phyloP scores from a whole-genome alignment of 2,797 vertebrate genomes.

The Hypotaenidia philippensis region DNA sequence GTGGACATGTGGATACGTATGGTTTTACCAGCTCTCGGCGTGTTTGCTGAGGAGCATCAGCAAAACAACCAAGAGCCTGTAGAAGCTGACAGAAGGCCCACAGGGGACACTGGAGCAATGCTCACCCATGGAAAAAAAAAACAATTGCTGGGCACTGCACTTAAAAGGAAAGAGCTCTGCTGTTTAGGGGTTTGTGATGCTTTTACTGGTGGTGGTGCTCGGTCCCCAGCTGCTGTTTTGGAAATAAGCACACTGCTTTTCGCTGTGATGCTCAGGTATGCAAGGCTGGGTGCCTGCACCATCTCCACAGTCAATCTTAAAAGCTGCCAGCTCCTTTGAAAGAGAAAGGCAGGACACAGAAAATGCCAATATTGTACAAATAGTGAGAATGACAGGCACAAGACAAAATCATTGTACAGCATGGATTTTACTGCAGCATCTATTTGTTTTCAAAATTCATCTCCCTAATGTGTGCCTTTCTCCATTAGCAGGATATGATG shows the following conservation, averaged over 20 bases:
- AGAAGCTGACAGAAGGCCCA: constrained; percentile 30
- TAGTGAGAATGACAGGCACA: neutral
- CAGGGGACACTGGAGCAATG: neutral
- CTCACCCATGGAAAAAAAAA: constrained; percentile 4
- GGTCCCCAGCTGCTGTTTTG: neutral
- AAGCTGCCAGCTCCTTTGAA: neutral
- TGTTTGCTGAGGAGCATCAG: neutral
- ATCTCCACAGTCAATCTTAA: neutral
- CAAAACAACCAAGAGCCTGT: neutral
- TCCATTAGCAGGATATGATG: neutral
- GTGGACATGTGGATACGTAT: neutral
- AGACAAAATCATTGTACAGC: neutral
- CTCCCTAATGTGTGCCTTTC: neutral
- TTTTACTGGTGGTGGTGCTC: neutral
- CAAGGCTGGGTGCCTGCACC: neutral
- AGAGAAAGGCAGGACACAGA: neutral
- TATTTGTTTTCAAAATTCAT: neutral
- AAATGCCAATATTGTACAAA: neutral
- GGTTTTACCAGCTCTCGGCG: neutral
- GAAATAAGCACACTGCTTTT: neutral
- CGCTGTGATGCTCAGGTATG: neutral
- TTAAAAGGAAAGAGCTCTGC: constrained; percentile 21
- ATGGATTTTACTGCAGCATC: neutral
- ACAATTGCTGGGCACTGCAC: neutral
- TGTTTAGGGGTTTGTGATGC: neutral